These are phyloP conservation scores for Anas georgica DNA, from an alignment of 2,797 vertebrate genomes.

Conservation along the genomic window DNA sequence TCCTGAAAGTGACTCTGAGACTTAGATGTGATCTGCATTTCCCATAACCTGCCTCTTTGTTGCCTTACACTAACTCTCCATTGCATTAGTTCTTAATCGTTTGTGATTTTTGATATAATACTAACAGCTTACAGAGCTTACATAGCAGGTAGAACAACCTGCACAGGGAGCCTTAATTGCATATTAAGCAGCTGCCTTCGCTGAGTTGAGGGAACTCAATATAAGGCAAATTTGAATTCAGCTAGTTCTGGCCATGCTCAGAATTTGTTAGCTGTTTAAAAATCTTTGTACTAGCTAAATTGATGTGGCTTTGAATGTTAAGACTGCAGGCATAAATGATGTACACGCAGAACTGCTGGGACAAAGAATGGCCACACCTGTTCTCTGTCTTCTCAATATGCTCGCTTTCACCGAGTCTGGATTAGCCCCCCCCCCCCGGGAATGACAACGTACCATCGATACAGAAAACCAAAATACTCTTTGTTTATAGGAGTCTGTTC, in stretches of 20 bases:
- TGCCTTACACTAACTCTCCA: not conserved
- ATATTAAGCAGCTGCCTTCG: not conserved
- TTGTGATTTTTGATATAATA: not conserved
- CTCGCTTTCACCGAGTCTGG: not conserved
- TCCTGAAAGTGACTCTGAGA: not conserved
- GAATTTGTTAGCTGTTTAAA: conserved; percentile 45
- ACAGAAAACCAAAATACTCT: rapidly evolving
- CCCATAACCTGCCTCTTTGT: not conserved
- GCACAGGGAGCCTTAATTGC: not conserved
- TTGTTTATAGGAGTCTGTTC: not conserved
- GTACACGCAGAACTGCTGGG: rapidly evolving
- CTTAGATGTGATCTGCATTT: not conserved
- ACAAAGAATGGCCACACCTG: not conserved
- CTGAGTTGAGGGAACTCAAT: not conserved
- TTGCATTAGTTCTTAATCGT: not conserved
- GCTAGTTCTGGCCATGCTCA: not conserved
- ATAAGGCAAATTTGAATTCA: conserved; percentile 14
- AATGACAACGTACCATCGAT: not conserved
- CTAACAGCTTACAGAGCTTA: not conserved
- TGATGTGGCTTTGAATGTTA: not conserved
- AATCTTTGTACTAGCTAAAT: not conserved
- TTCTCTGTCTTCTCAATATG: not conserved
- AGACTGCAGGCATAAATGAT: not conserved
- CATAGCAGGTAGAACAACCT: not conserved
- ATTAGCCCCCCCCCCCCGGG: not conserved